These are phyloP conservation scores for Trichosurus vulpecula DNA, from an alignment of 2,797 vertebrate genomes.

Conservation along the genomic window DNA sequence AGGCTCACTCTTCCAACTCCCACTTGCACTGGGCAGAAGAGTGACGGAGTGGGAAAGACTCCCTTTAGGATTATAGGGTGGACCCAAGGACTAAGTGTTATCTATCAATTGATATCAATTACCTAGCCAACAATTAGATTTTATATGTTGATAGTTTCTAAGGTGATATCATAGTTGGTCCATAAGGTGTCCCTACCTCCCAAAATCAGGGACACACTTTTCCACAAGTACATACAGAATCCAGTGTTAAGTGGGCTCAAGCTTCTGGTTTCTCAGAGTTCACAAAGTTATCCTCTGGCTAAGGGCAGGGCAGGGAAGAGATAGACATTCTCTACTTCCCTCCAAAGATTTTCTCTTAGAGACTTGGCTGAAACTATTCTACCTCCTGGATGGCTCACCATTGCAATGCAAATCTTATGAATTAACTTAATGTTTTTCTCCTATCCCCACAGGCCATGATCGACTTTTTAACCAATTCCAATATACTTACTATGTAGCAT, in stretches of 20 bases:
- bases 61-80: background rate
- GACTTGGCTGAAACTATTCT: background rate
- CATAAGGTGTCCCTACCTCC: background rate
- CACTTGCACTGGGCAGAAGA: background rate
- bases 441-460: background rate
- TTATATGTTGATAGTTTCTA: background rate
- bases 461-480: background rate
- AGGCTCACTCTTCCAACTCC: background rate
- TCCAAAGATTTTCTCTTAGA: background rate
- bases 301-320: background rate
- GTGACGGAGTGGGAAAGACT: background rate
- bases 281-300: background rate
- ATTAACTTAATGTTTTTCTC: background rate
- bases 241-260: background rate
- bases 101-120: background rate
- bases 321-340: background rate
- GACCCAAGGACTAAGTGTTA: background rate
- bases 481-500: background rate
- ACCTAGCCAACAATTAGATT: background rate
- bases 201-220: background rate
- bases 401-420: background rate
- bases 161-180: background rate
- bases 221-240: background rate
- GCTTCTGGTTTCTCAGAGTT: background rate
- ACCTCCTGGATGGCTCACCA: background rate